Percentiles rank a stretch among this genome's conserved stretches.
Evolutionary conservation across 2,797 vertebrate species (phyloP).

Genomic region (Rousettus madagascariensis): DNA sequence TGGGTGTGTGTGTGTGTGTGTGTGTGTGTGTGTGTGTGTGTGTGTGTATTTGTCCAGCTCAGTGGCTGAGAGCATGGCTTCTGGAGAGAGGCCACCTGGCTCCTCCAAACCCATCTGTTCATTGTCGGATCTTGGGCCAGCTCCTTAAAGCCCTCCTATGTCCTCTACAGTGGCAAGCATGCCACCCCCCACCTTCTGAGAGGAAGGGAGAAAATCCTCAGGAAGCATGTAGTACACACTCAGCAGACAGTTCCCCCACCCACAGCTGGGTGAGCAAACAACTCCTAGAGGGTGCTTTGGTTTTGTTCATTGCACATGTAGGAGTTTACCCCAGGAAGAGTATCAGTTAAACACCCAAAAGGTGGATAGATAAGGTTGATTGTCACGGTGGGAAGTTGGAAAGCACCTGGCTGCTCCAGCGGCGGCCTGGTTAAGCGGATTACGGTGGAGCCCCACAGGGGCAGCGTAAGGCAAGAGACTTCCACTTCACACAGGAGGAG

Average conservation of each 20-base stretch:
- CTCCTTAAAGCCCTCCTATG: not conserved
- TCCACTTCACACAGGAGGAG: not conserved
- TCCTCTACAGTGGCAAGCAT: too few relatives aligned
- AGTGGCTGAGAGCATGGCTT: not conserved
- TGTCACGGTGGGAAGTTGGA: fast-evolving
- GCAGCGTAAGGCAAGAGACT: not conserved
- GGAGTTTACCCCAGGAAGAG: not conserved
- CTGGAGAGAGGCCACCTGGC: not conserved
- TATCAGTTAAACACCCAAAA: not conserved
- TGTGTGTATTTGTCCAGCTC: not conserved
- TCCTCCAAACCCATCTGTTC: not conserved
- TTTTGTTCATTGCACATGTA: not conserved
- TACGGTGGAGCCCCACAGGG: fast-evolving
- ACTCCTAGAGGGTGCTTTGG: not conserved
- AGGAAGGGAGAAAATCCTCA: not conserved
- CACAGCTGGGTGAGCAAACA: not conserved
- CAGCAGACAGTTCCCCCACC: not conserved
- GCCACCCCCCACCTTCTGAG: not conserved
- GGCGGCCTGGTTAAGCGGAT: not conserved
- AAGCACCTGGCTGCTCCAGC: fast-evolving
- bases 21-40: too few relatives aligned
- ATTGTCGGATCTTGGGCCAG: not conserved
- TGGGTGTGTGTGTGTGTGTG: not conserved
- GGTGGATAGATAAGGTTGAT: not conserved
- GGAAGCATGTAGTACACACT: fast-evolving